Evolutionary conservation across 2,888 invertebrate species (phyloP).

Genomic region (Syrphus vitripennis): DNA sequence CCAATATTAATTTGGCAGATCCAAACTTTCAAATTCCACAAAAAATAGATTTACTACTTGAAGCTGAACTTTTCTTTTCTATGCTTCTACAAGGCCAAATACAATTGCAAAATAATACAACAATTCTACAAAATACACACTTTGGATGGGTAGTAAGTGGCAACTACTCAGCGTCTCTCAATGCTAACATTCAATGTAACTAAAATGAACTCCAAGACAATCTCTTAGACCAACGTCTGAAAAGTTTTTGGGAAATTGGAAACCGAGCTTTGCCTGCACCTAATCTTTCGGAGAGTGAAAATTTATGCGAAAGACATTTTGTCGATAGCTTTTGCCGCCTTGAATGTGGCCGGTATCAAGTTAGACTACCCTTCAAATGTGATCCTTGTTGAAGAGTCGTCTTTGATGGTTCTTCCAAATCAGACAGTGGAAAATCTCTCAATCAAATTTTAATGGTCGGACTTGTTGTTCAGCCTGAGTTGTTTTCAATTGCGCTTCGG

Average conservation of each 20-base stretch:
- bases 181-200: too few species aligned
- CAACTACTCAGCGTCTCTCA: too few species aligned
- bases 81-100: too few species aligned
- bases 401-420: neutral
- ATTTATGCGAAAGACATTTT: neutral
- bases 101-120: too few species aligned
- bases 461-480: neutral
- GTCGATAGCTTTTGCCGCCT: neutral
- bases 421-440: conserved; percentile 20
- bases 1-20: too few species aligned
- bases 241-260: neutral
- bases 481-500: conserved; percentile 22
- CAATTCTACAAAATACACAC: neutral
- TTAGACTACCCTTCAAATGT: conserved; percentile 33
- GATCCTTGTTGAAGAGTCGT: neutral
- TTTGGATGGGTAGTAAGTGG: neutral
- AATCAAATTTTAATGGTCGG: conserved; percentile 30
- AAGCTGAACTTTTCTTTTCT: too few species aligned
- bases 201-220: too few species aligned
- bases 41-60: too few species aligned
- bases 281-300: neutral
- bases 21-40: too few species aligned
- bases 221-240: too few species aligned
- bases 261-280: neutral
- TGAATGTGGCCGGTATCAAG: neutral